These are phyloP conservation scores for human DNA, from an alignment of 2,113 vertebrate genomes.

Conservation along the genomic window DNA sequence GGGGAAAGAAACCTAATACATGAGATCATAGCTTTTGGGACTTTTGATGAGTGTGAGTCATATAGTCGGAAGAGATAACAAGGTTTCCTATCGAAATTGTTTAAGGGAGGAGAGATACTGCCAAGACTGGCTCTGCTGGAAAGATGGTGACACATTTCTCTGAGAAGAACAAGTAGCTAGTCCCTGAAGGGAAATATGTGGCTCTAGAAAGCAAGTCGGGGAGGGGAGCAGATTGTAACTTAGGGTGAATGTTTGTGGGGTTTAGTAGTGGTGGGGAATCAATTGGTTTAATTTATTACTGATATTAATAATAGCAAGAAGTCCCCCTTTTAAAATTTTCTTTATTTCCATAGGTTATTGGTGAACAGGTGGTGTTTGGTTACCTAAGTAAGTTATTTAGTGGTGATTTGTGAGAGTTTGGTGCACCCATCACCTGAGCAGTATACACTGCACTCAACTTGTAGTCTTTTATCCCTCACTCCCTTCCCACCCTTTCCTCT, in stretches of 20 bases:
- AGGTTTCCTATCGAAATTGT: neutral
- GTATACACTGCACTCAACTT: no score
- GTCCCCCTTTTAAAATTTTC: no score
- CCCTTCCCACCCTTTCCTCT: no score
- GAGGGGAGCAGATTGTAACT: rapidly evolving
- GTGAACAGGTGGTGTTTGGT: no score
- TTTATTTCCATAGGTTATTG: no score
- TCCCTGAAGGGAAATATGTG: neutral
- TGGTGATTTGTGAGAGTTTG: no score
- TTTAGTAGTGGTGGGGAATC: neutral
- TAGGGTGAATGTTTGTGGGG: neutral
- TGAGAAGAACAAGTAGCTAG: neutral
- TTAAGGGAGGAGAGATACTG: neutral
- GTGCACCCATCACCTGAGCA: no score
- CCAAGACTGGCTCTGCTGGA: neutral
- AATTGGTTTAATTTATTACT: neutral
- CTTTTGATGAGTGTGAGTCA: constrained; percentile 17
- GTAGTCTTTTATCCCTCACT: no score
- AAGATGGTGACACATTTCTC: neutral
- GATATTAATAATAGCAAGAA: neutral
- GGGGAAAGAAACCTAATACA: neutral
- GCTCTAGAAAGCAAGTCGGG: neutral
- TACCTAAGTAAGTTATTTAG: no score
- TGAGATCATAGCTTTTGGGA: neutral
- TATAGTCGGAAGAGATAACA: neutral